Base-by-base conservation (phyloP, 2,888 invertebrate species). In the Spodoptera exigua region DNA sequence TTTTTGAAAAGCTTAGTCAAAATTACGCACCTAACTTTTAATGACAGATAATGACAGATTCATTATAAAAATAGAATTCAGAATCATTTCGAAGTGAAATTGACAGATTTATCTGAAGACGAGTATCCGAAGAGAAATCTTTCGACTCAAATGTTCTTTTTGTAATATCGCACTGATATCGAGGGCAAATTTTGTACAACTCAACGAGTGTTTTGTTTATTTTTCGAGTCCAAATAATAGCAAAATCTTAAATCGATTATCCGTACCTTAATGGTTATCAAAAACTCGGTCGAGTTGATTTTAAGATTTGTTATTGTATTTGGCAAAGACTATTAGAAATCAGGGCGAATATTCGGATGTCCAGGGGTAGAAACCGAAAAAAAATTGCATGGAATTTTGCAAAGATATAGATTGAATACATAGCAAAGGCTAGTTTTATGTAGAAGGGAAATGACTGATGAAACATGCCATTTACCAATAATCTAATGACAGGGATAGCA, bases 241-340 rank as follows among this genome's bases (percentile, higher is more conserved):
- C 48, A 35, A 47, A 65, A 43, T 58, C n/a, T 5, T 3, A 49
- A 64, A 71, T 49, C 48, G 45, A 68, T 71, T 71, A 46, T 21
- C 40, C 13, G n/a, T 37, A 27, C 10, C 40, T 54, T 58, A 16
- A 57, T 18, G 53, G 41, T 39, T 4, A 44, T 53, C 37, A 12
- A 16, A 49, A 40, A 68, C 34, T 41, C 64, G 53, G 41, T 41
- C 59, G 66, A 59, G 17, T 32, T 35, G 36, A 16, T 39, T 16
- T 36, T 9, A 11, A 2, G 2, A 37, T 39, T 9, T 11, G 12
- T 62, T 17, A 44, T 49, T 18, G 16, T 2, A 43, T 18, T 11
- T 27, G 2, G 13, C 14, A 14, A 34, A 21, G 32, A 1, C 7
- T 7, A n/a, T 3, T n/a, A 43, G 9, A 7, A 43, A 40, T 5